A percentile compares a stretch with the other conserved stretches of the same genome.
phyloP scores from a whole-genome alignment of 2,888 invertebrate species.

The Ceramica pisi region DNA sequence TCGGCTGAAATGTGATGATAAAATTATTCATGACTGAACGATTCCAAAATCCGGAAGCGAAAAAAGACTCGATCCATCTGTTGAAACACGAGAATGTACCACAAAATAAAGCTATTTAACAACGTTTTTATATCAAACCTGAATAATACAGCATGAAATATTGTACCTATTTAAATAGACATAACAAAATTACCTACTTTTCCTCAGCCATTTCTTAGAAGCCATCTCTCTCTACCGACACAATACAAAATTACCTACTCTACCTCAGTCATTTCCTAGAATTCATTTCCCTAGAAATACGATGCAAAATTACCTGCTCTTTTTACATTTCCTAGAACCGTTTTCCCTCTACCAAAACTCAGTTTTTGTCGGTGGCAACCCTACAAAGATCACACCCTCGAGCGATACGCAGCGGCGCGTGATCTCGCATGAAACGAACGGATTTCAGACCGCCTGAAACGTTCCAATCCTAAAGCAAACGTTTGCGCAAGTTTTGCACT shows the following conservation, averaged over 20 bases:
- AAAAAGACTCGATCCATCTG: background rate
- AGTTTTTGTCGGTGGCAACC: constrained; percentile 32
- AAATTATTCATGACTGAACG: too few species aligned
- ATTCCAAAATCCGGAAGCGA: too few species aligned
- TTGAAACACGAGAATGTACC: background rate
- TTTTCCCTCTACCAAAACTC: background rate
- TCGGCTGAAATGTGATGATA: too few species aligned
- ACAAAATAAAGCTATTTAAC: background rate
- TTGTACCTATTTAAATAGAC: background rate
- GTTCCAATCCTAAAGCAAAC: constrained; percentile 83
- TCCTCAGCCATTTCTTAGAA: too few species aligned
- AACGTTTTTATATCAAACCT: background rate
- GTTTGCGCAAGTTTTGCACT: constrained; percentile 82
- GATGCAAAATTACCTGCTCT: background rate
- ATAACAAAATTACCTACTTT: background rate
- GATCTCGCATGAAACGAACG: constrained; percentile 82
- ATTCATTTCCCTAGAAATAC: background rate
- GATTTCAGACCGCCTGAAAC: constrained; percentile 82
- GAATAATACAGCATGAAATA: background rate
- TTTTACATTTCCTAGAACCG: background rate
- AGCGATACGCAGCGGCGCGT: constrained; percentile 83
- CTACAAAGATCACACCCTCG: constrained; percentile 66
- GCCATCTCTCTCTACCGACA: background rate
- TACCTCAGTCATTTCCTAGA: too few species aligned
- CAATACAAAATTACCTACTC: background rate